Percentiles rank a stretch among this genome's conserved stretches.
Evolutionary conservation across 64 coral and sea anemone species (phyloP).

Genomic region (Trachythela sp.): DNA sequence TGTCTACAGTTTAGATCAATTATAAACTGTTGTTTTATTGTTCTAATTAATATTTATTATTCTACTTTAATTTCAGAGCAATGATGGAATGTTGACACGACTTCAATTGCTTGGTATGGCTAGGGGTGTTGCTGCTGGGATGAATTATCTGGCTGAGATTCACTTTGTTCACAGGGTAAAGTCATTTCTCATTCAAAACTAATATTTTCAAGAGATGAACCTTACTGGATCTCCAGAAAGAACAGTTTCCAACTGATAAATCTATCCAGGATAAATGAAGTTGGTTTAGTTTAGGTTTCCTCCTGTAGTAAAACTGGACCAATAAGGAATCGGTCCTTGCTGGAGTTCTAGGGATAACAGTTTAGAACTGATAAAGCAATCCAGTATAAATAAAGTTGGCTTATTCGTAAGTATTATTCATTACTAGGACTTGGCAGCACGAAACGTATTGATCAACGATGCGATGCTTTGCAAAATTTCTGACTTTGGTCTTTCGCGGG

Average conservation of each 20-base stretch:
- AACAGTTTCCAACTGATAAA: too few species aligned
- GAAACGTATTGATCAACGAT: constrained; percentile 74
- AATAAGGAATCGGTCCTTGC: too few species aligned
- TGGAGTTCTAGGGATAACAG: too few species aligned
- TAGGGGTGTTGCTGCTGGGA: constrained; percentile 65
- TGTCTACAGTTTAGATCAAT: not conserved
- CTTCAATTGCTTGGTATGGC: constrained; percentile 72
- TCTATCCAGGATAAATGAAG: too few species aligned
- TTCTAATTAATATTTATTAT: not conserved
- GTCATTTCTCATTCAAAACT: not conserved
- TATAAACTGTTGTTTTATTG: not conserved
- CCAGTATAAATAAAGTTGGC: too few species aligned
- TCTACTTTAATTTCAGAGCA: not conserved
- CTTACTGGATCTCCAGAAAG: too few species aligned
- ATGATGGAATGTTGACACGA: constrained; percentile 43
- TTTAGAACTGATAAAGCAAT: too few species aligned
- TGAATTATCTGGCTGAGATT: constrained; percentile 73
- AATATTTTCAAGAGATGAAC: not conserved
- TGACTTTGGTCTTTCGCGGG: constrained; percentile 87
- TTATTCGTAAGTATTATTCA: not conserved
- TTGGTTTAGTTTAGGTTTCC: too few species aligned
- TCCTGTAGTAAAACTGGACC: too few species aligned
- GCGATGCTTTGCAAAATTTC: constrained; percentile 74
- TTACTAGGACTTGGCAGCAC: constrained; percentile 66
- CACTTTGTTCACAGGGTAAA: constrained; percentile 82